Evolutionary conservation across 2,888 invertebrate species (phyloP).

Genomic region (Smittia sp.): DNA sequence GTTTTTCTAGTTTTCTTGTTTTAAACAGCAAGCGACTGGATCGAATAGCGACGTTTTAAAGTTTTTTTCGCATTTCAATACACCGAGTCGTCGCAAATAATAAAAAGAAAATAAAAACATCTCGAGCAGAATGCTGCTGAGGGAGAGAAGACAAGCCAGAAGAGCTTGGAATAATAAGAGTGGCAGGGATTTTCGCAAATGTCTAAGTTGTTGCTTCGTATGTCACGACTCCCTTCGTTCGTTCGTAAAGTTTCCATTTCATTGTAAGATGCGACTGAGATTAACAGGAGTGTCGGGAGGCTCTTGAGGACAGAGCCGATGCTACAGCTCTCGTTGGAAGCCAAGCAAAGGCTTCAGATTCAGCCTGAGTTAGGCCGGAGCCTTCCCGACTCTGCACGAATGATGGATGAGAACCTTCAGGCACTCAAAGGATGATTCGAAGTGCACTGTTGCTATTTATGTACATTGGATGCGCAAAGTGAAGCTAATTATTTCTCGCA

Average conservation of each 20-base stretch:
- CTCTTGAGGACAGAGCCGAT: constrained; percentile 23
- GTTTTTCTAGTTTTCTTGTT: background rate
- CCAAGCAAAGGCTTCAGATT: no score
- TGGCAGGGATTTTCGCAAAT: constrained; percentile 10
- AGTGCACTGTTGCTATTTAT: background rate
- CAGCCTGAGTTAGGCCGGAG: background rate
- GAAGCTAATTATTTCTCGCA: constrained; percentile 36
- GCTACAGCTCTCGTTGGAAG: no score
- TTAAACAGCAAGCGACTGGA: no score
- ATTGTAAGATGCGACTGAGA: constrained; percentile 25
- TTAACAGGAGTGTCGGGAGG: constrained; percentile 13
- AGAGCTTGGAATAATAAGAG: background rate
- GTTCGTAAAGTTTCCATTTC: constrained; percentile 33
- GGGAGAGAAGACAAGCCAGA: background rate
- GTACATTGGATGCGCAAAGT: constrained; percentile 21
- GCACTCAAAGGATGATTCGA: background rate
- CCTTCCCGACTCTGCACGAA: background rate
- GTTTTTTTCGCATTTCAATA: no score
- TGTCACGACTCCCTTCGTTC: background rate
- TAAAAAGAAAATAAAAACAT: background rate
- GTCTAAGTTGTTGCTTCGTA: background rate
- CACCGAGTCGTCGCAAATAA: no score
- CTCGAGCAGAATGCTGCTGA: background rate
- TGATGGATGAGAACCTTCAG: background rate
- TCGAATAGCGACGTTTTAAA: no score